Conservation (phyloP, 2,888 invertebrate species). For the Gastrophysa polygoni region DNA sequence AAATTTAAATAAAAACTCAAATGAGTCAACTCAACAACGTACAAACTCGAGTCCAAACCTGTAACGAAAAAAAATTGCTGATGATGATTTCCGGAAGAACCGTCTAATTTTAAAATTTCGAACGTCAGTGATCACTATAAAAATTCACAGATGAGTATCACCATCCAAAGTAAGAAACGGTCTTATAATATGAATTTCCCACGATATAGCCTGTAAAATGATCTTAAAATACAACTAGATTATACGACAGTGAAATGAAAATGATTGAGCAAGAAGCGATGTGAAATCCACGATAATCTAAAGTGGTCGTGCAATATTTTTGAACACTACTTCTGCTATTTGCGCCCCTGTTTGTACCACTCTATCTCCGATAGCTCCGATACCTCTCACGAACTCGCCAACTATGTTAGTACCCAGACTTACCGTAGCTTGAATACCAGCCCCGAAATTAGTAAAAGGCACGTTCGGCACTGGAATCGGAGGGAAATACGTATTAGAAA, state of each 20-base stretch:
- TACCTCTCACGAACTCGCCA: conserved; percentile 43
- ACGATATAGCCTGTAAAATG: too few species aligned
- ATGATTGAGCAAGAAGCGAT: neutral
- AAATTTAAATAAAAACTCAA: too few species aligned
- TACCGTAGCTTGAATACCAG: conserved; percentile 48
- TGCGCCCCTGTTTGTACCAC: conserved; percentile 53
- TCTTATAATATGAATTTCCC: too few species aligned
- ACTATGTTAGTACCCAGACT: conserved; percentile 46
- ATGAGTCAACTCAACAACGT: too few species aligned
- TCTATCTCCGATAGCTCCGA: conserved; percentile 45
- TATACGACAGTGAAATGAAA: neutral
- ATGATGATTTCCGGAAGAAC: too few species aligned
- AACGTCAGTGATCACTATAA: too few species aligned
- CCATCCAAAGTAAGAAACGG: too few species aligned
- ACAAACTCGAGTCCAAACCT: too few species aligned
- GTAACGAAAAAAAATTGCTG: too few species aligned
- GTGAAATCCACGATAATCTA: neutral
- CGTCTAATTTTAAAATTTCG: too few species aligned
- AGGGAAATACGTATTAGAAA: conserved; percentile 7
- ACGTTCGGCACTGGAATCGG: conserved; percentile 30
- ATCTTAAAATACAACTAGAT: too few species aligned
- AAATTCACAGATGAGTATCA: too few species aligned
- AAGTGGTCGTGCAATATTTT: conserved; percentile 38
- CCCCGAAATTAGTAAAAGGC: conserved; percentile 39
- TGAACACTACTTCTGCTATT: conserved; percentile 52